Percentiles rank a stretch among this genome's conserved stretches.
phyloP scores from a whole-genome alignment of 2,888 invertebrate species.

The Saturnia japonica region DNA sequence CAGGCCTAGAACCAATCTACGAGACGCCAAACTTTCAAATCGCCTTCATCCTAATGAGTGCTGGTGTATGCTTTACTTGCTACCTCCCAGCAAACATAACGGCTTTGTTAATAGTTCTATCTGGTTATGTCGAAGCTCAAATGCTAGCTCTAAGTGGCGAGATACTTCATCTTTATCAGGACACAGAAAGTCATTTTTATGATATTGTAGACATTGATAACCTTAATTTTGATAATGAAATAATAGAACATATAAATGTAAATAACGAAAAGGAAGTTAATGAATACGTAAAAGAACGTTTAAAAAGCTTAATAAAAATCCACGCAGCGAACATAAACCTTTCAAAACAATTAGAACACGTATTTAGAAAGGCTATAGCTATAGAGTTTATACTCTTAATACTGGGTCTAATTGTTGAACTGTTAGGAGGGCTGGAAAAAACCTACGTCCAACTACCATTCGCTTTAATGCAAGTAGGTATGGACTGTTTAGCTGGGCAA shows the following conservation, averaged over 20 bases:
- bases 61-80: conserved; percentile 38
- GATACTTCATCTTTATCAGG: conserved; percentile 46
- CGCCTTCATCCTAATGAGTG: conserved; percentile 32
- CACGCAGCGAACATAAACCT: conserved; percentile 46
- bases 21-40: conserved; percentile 59
- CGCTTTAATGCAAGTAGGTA: conserved; percentile 48
- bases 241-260: neutral
- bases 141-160: conserved; percentile 55
- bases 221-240: neutral
- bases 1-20: conserved; percentile 58
- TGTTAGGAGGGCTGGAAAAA: conserved; percentile 59
- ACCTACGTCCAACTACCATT: conserved; percentile 54
- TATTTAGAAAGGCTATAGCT: conserved; percentile 50
- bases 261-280: conserved; percentile 37
- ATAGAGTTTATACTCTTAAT: conserved; percentile 50
- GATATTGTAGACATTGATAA: conserved; percentile 14
- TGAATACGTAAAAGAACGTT: conserved; percentile 38
- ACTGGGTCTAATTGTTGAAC: conserved; percentile 49
- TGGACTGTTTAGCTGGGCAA: conserved; percentile 51
- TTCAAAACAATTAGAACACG: conserved; percentile 41
- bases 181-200: conserved; percentile 35
- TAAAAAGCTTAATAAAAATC: conserved; percentile 42
- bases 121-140: conserved; percentile 58
- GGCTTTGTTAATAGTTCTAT: conserved; percentile 46
- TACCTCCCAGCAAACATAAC: conserved; percentile 47